Percentiles rank a stretch among this genome's conserved stretches.
Evolutionary conservation across 2,888 invertebrate species (phyloP).

Genomic region (Amiota minor): DNA sequence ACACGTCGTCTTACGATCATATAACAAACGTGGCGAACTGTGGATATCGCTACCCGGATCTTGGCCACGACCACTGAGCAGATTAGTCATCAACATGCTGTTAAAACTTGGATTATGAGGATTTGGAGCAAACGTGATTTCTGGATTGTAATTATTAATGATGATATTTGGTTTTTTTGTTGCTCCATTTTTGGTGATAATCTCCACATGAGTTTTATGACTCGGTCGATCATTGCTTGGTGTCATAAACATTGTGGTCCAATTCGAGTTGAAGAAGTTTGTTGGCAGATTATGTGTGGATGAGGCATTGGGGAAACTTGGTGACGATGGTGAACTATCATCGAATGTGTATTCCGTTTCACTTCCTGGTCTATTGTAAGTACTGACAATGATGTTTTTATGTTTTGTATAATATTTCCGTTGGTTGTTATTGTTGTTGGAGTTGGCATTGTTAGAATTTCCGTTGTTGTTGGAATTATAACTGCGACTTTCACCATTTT

Average conservation of each 20-base stretch:
- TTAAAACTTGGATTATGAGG: slow-evolving; percentile 70
- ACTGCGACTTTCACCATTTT: slow-evolving; percentile 55
- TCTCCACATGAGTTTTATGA: slow-evolving; percentile 81
- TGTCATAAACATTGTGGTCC: slow-evolving; percentile 60
- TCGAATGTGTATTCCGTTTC: slow-evolving; percentile 62
- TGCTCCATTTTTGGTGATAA: slow-evolving; percentile 79
- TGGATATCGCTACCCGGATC: slow-evolving; percentile 55
- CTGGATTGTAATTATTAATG: slow-evolving; percentile 76
- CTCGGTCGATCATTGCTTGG: slow-evolving; percentile 74
- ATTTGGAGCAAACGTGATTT: slow-evolving; percentile 71
- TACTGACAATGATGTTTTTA: slow-evolving; percentile 72
- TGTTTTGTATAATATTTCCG: slow-evolving; percentile 71
- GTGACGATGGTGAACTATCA: slow-evolving; percentile 49
- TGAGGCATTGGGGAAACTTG: slow-evolving; percentile 46
- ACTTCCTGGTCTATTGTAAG: slow-evolving; percentile 61
- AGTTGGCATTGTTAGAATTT: slow-evolving; percentile 46
- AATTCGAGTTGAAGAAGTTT: slow-evolving; percentile 71
- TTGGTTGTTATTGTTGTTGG: slow-evolving; percentile 54
- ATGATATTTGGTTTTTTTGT: slow-evolving; percentile 79
- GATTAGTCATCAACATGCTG: slow-evolving; percentile 70
- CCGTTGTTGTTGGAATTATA: slow-evolving; percentile 54
- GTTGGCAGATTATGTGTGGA: slow-evolving; percentile 59
- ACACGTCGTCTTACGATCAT: slow-evolving; percentile 91
- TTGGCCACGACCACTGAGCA: slow-evolving; percentile 63
- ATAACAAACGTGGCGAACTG: slow-evolving; percentile 69